Base-by-base conservation (phyloP, 2,888 invertebrate genomes). In the Pyrrhia umbra region DNA sequence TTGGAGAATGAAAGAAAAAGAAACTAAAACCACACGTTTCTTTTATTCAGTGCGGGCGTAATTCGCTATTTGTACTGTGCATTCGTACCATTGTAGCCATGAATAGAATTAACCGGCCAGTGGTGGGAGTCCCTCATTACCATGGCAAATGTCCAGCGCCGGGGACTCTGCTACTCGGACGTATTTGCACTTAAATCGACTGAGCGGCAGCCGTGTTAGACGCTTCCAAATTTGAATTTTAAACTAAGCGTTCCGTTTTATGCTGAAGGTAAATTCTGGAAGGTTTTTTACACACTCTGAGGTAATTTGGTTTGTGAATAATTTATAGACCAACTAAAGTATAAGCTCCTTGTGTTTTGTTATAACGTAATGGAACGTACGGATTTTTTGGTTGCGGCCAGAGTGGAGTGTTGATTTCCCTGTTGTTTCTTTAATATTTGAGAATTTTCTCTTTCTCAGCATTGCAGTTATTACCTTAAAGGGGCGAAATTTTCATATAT, bases 181-280 rank as follows among this genome's bases (percentile, higher is more conserved):
- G 88, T 88, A 89, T 90, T 90, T 87, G 87, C 88, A 88, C 89
- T 86, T 86, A 87, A 86, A 80, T 80, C 81, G 81, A 76, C 79
- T 76, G 76, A 74, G 81, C 79, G 71, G 81, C 84, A 83, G 84
- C 82, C 85, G 84, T 87, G 90, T 90, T 91, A 90, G 88, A 91
- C 89, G 89, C 77, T 88, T 80, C 85, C 85, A 82, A 92, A 93
- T 93, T 93, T 93, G 90, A 92, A 93, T 93, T 93, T 93, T 92
- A 93, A 93, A 93, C 89, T 92, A 92, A 93, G 89, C 92, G 88
- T 85, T 86, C 90, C 89, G 86, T 89, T 92, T 90, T 91, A 88
- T 85, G 85, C 87, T 83, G 86, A 83, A 88, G 88, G 90, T 91
- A 90, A 90, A 91, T 89, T 89, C 88, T 83, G 85, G 84, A 69